Base-by-base conservation (phyloP, 2,113 vertebrate species). In the Actenoides lindsayi region DNA sequence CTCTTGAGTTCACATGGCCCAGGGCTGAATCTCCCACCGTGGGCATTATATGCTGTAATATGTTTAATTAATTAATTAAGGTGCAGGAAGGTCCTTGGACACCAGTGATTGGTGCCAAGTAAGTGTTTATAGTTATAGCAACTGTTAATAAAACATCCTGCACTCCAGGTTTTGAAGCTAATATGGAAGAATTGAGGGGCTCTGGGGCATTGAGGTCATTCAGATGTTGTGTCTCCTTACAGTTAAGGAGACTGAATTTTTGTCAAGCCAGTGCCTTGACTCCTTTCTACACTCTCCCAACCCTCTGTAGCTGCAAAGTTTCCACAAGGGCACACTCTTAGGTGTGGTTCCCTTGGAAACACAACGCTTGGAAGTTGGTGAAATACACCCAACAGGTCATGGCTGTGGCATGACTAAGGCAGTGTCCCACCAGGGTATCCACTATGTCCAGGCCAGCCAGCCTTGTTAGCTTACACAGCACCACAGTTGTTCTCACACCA, bases 1-100 rank as follows among this genome's bases (percentile, higher is more conserved):
- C 20, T 77, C 82, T 57, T 19, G 25, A 74, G 73, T 41, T 60
- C 73, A 68, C 60, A 20, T 31, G 73, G 86, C 80, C 77, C 11
- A 24, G 10, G n/a, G 48, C 42, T 75, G 83, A 80, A 92, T 85
- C 92, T 95, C 93, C 85, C 94, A 83, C 35, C 1, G 6, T 71
- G 86, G 86, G 74, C 83, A 92, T 90, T 93, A 95, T 90, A 89
- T 0, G 0, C 56, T 60, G 31, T 50, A 90, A 64, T 50, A 82
- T 16, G 9, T 79, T 96, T 82, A 92, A 93, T 96, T 93, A 83
- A 87, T 70, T 93, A 35, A 75, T 56, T 63, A 54, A 86, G 83
- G 92, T 48, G 39, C 56, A 90, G 0, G 0, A 78, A 81, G 42
- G 48, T 44, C 79, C 86, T 89, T 64, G 62, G 56, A 94, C 33